Evolutionary conservation across 53 echinoderm and acorn worm species (phyloP).

Genomic region (Mesocentrotus franciscanus): DNA sequence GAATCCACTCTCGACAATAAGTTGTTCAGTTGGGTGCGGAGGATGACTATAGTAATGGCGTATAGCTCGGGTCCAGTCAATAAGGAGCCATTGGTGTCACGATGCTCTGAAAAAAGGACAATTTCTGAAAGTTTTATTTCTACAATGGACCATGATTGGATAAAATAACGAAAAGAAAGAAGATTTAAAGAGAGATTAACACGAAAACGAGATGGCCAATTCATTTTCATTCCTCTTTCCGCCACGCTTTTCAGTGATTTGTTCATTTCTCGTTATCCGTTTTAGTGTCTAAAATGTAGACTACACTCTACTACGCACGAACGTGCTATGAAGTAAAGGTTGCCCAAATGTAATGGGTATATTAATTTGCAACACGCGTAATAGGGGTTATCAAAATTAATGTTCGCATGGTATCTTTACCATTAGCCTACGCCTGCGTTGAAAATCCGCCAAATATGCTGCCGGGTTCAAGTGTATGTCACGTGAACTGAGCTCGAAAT

Average conservation of each 20-base stretch:
- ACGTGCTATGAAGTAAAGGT: background rate
- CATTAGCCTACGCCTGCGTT: background rate
- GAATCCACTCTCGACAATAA: background rate
- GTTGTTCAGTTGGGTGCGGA: background rate
- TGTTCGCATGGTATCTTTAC: background rate
- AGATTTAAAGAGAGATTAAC: background rate
- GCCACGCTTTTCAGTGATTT: background rate
- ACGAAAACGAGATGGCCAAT: background rate
- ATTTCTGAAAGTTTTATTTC: too few relatives aligned
- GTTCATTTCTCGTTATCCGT: background rate
- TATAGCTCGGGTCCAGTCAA: too few relatives aligned
- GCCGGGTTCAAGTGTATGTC: background rate
- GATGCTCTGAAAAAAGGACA: too few relatives aligned
- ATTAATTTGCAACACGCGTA: conserved; percentile 46
- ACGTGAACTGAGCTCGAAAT: background rate
- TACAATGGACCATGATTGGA: too few relatives aligned
- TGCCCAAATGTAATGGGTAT: background rate
- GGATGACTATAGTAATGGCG: background rate
- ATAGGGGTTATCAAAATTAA: conserved; percentile 17
- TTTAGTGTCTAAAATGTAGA: background rate
- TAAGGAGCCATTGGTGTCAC: too few relatives aligned
- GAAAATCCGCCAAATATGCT: background rate
- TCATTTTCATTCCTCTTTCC: background rate
- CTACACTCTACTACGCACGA: background rate
- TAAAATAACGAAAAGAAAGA: background rate